Percentiles rank a stretch among this genome's conserved stretches.
These are phyloP conservation scores for Arvicanthis niloticus DNA, from an alignment of 2,113 vertebrate species.

Conservation along the genomic window DNA sequence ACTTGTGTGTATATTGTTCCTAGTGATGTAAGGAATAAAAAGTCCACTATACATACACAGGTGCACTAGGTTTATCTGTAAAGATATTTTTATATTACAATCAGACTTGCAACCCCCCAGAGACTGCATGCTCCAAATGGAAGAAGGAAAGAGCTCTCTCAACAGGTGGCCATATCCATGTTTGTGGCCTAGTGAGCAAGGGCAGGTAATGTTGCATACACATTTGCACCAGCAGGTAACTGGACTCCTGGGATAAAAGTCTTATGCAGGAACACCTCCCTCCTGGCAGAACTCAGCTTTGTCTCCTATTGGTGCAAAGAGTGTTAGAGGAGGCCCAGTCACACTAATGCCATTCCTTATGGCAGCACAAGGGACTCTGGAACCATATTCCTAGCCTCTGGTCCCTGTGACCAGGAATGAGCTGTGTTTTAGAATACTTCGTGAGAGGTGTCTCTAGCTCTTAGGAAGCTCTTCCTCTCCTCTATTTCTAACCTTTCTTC, in stretches of 20 bases:
- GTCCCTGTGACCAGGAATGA: background rate
- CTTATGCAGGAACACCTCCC: accelerated
- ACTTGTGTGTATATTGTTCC: too few species aligned
- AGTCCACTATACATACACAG: too few species aligned
- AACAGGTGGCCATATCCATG: background rate
- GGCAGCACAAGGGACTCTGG: background rate
- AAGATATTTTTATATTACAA: background rate
- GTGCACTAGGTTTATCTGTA: background rate
- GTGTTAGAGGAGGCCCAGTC: too few species aligned
- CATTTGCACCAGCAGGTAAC: background rate
- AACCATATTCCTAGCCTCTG: too few species aligned
- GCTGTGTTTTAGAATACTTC: too few species aligned
- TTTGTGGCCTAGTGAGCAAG: too few species aligned
- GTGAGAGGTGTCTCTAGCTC: background rate
- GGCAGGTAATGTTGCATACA: accelerated
- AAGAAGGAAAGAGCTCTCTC: background rate
- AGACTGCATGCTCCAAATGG: background rate
- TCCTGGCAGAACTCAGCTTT: background rate
- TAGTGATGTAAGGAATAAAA: too few species aligned
- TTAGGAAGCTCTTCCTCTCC: background rate
- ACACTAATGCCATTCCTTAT: background rate
- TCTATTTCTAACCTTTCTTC: background rate
- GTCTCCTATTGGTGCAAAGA: background rate
- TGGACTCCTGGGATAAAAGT: accelerated
- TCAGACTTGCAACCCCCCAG: background rate